These are phyloP conservation scores for Cyprinodon brontotheroides DNA, from an alignment of 2,113 vertebrate genomes.

Conservation along the genomic window DNA sequence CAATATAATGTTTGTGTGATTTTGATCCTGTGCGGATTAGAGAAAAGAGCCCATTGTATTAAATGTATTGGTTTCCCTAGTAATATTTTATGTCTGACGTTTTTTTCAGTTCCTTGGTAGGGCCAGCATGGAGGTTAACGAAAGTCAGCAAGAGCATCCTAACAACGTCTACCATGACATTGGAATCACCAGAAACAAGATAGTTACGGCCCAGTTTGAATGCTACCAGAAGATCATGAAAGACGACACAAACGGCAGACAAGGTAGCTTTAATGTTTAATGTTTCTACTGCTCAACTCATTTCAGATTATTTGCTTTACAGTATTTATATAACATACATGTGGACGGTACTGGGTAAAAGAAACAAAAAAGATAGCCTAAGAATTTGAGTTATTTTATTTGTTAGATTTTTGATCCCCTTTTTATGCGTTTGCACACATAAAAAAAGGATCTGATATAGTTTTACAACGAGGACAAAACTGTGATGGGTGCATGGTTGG, in stretches of 20 bases:
- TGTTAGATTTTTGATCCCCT: too few relatives aligned
- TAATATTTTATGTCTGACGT: neutral
- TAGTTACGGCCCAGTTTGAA: constrained; percentile 95
- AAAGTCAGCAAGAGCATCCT: constrained; percentile 64
- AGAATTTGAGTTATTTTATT: too few relatives aligned
- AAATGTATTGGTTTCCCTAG: neutral
- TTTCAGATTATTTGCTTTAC: too few relatives aligned
- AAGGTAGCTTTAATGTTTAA: constrained; percentile 51
- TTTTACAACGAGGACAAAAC: too few relatives aligned
- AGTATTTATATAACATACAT: too few relatives aligned
- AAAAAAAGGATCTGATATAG: too few relatives aligned
- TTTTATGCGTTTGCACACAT: too few relatives aligned
- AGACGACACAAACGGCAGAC: constrained; percentile 62
- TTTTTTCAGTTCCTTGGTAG: constrained; percentile 73
- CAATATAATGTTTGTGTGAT: too few relatives aligned
- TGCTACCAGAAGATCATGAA: constrained; percentile 98
- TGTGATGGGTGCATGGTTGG: too few relatives aligned
- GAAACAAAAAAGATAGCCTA: too few relatives aligned
- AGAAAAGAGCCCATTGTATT: too few relatives aligned
- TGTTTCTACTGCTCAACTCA: neutral
- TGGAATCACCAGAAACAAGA: constrained; percentile 88
- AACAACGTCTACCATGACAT: constrained; percentile 77
- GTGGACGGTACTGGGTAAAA: too few relatives aligned
- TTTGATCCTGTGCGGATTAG: neutral
- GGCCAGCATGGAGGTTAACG: constrained; percentile 78